Base-by-base conservation (phyloP, 1,140 invertebrate species). In the Octopus bimaculoides region DNA sequence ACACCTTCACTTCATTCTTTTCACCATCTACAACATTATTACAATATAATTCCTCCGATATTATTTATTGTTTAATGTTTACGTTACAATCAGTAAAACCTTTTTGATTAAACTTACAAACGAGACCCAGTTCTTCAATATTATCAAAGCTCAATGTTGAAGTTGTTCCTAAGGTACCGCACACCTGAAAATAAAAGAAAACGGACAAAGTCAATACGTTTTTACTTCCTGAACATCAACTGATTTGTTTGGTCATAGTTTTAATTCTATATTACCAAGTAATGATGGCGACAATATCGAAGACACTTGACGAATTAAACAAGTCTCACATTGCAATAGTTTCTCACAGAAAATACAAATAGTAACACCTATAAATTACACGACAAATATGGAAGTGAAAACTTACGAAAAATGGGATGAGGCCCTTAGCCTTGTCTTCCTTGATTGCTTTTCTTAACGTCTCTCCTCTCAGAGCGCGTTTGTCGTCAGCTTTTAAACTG, bases 341-440 rank as follows among this genome's bases (percentile, higher is more conserved):
- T 41, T 41, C 26, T 1, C 26, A 41, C 26, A 41, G 26, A 41
- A 41, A 41, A 41, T 41, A 41, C 26, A 41, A 41, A 41, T 41
- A 41, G 26, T 41, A 41, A 41, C 2, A 41, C 26, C 26, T 41
- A 41, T 41, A 41, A 41, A 41, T 0, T 41, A 41, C 26, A 41
- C 26, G 2, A 41, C 26, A 41, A 41, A 41, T 41, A 41, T 41
- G 26, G 26, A 17, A 55, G 53, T 53, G 79, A 71, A 6, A 94
- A 85, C 94, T 95, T 92, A 99, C 97, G 92, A 95, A 98, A 91
- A 98, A 98, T 54, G 97, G 97, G 78, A 98, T 94, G 12, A 98
- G 92, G 53, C 97, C 97, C 78, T 95, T 94, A 80, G 94, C 93
- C 85, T 94, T 93, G 89, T 99, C 97, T 75, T 92, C 92, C 71